Percentiles rank a stretch among this genome's conserved stretches.
These are phyloP conservation scores for Ageneiosus marmoratus DNA, from an alignment of 2,113 vertebrate genomes.

Conservation along the genomic window DNA sequence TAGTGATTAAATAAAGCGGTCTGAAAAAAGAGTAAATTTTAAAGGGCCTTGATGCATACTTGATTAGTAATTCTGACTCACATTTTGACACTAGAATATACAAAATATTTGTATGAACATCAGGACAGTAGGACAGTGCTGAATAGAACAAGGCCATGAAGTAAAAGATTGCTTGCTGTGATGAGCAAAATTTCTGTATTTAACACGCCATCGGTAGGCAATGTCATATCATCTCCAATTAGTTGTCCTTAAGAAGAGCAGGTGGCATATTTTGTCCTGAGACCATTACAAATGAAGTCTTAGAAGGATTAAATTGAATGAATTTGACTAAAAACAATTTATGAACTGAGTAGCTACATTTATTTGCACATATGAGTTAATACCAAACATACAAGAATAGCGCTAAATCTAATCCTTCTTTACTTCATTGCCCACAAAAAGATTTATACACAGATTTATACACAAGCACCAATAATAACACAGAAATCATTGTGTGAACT, in stretches of 20 bases:
- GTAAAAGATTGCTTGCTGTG: background rate
- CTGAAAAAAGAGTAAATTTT: background rate
- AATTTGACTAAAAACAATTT: background rate
- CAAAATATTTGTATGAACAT: background rate
- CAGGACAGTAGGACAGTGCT: background rate
- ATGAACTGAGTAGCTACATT: background rate
- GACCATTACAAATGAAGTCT: background rate
- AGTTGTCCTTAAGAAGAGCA: background rate
- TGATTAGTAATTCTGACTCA: background rate
- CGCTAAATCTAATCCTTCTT: too few species aligned
- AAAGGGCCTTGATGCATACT: background rate
- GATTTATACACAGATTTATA: too few species aligned
- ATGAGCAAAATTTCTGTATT: background rate
- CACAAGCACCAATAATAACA: background rate
- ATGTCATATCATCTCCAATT: background rate
- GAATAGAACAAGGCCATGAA: background rate
- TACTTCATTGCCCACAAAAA: background rate
- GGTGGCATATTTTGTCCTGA: background rate
- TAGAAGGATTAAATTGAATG: background rate
- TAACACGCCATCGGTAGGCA: background rate
- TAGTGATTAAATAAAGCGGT: background rate
- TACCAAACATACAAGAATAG: too few species aligned
- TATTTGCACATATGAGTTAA: background rate
- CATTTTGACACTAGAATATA: background rate
- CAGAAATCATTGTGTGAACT: background rate